A percentile compares a stretch with the other conserved stretches of the same genome.
These are phyloP conservation scores for Metacarcinus magister DNA, from an alignment of 2,888 invertebrate genomes.

Conservation along the genomic window DNA sequence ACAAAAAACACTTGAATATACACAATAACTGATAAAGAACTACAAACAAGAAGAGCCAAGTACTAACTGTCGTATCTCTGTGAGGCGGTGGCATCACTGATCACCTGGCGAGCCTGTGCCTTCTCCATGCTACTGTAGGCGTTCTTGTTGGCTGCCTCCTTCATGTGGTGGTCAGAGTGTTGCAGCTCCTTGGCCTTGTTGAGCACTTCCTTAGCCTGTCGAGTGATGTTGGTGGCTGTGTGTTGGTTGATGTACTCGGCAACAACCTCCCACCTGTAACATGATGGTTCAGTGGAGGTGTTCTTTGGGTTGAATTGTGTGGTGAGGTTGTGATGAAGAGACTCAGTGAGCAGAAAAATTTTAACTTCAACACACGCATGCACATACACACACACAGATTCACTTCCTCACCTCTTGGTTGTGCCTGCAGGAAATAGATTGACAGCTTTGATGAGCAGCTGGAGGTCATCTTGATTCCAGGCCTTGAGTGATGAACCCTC, in stretches of 20 bases:
- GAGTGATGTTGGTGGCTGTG: constrained; percentile 87
- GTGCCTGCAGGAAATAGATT: constrained; percentile 99
- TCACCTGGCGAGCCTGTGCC: constrained; percentile 83
- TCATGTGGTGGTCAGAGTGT: constrained; percentile 90
- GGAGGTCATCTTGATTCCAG: constrained; percentile 95
- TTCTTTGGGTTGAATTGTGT: background rate
- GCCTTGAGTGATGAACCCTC: constrained; percentile 86
- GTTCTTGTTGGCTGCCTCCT: constrained; percentile 94
- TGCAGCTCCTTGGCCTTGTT: constrained; percentile 98
- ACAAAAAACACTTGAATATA: too few species aligned
- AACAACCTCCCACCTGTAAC: constrained; percentile 92
- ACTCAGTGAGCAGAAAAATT: too few species aligned
- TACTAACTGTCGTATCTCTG: constrained; percentile 87
- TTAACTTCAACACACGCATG: background rate
- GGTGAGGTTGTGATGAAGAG: too few species aligned
- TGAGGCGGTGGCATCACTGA: constrained; percentile 91
- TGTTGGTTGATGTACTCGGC: constrained; percentile 97
- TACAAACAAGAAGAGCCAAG: background rate
- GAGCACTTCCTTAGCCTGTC: constrained; percentile 95
- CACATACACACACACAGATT: background rate
- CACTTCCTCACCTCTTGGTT: constrained; percentile 88
- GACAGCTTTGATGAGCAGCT: constrained; percentile 97
- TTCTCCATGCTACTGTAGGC: constrained; percentile 89
- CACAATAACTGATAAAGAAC: too few species aligned
- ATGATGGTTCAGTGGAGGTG: background rate